phyloP scores from a whole-genome alignment of 2,888 invertebrate species.

The Tachystola acroxantha region DNA sequence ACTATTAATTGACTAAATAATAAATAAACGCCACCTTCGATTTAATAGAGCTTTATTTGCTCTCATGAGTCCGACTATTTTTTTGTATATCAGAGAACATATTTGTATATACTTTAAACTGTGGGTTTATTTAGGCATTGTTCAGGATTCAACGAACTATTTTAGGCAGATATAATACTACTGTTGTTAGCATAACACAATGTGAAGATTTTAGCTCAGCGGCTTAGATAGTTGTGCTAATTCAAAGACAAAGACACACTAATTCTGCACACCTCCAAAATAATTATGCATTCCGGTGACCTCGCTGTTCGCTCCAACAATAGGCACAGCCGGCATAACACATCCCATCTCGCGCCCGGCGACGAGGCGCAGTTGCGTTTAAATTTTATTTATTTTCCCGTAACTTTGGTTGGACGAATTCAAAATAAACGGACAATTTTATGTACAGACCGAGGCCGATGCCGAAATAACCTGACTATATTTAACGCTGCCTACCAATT shows the following conservation, averaged over 20 bases:
- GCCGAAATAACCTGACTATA: constrained; percentile 34
- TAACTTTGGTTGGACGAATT: constrained; percentile 45
- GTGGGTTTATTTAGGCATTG: too few species aligned
- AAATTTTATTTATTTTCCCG: constrained; percentile 43
- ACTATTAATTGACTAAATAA: too few species aligned
- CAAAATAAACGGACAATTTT: constrained; percentile 61
- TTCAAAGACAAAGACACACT: constrained; percentile 33
- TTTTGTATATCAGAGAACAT: too few species aligned
- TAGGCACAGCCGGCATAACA: constrained; percentile 11
- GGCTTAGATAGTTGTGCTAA: constrained; percentile 17
- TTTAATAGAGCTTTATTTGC: too few species aligned
- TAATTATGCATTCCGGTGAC: constrained; percentile 33
- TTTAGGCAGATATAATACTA: too few species aligned
- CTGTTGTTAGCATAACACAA: too few species aligned
- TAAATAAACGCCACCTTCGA: too few species aligned
- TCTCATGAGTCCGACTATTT: too few species aligned
- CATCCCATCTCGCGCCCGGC: constrained; percentile 14
- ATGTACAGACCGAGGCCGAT: constrained; percentile 50
- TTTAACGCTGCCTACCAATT: neutral
- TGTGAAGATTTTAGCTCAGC: neutral
- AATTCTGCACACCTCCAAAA: constrained; percentile 30
- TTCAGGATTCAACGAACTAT: too few species aligned
- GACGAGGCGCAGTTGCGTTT: constrained; percentile 9
- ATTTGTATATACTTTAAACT: too few species aligned
- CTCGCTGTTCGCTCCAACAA: constrained; percentile 27